Evolutionary conservation across 2,797 vertebrate species (phyloP).

Genomic region (Myripristis jacobus): DNA sequence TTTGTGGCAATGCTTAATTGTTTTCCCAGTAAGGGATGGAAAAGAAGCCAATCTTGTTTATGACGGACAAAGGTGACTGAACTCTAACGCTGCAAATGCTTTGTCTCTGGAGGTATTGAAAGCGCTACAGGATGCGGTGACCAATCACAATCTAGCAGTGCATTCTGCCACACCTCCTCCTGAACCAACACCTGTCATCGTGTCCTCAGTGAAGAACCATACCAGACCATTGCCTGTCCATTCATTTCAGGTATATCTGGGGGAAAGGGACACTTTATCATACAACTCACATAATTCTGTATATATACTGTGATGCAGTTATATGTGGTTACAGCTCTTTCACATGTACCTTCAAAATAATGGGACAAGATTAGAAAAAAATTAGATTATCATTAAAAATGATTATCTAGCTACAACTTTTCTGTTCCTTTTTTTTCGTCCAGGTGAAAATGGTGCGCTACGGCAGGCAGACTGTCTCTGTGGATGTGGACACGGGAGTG

Average conservation of each 20-base stretch:
- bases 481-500: slow-evolving; percentile 83
- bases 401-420: background rate
- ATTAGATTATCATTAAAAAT: no score
- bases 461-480: slow-evolving; percentile 83
- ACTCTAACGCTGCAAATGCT: slow-evolving; percentile 1
- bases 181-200: slow-evolving; percentile 57
- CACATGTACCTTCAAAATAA: background rate
- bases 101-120: slow-evolving; percentile 79
- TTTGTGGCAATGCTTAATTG: background rate
- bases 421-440: slow-evolving; percentile 19
- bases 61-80: background rate
- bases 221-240: slow-evolving; percentile 74
- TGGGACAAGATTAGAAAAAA: background rate
- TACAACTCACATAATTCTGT: background rate
- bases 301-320: background rate
- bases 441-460: slow-evolving; percentile 85
- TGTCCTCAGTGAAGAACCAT: slow-evolving; percentile 62
- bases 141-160: slow-evolving; percentile 84
- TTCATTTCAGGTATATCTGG: slow-evolving; percentile 81
- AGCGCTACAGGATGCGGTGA: slow-evolving; percentile 85
- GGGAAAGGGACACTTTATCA: background rate
- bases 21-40: background rate
- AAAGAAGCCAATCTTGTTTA: background rate
- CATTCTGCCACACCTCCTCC: slow-evolving; percentile 74
- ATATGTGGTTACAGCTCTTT: no score